Base-by-base conservation (phyloP, 1,140 invertebrate species). In the Drosophila obscura region DNA sequence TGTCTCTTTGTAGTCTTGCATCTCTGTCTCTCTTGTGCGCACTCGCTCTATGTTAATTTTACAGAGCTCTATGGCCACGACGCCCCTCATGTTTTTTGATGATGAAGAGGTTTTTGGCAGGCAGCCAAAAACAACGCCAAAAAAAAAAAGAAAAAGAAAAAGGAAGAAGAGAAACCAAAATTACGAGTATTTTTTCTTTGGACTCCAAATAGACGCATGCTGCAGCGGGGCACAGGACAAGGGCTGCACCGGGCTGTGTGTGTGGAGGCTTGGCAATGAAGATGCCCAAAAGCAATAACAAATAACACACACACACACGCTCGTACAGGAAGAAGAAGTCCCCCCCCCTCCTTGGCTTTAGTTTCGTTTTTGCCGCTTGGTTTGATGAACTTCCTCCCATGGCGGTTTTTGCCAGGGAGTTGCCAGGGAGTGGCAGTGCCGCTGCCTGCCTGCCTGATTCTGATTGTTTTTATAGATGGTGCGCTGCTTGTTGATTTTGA, bases 401-500 rank as follows among this genome's bases (percentile, higher is more conserved):
- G 65, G 67, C 67, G 67, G 53, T n/a, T 43, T 50, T 50, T 64
- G 31, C 56, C 56, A 49, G 41, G 66, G 51, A 69, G 66, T 35
- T 68, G 44, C 66, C 49, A 46, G 55, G 74, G 72, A 78, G 78
- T 87, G 78, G 69, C 22, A 22, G 22, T 63, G 55, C 69, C 75
- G 72, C 75, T 87, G 78, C 62, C 22, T 31, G 2, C 60, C 83
- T 71, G 75, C 72, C 72, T 65, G 75, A 58, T 67, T 80, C 57
- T 82, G 83, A 87, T 87, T 87, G 83, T 87, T 87, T 88, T 77
- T 80, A 48, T 73, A 73, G 83, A 76, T 77, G 83, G 69, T 56
- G 64, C 53, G 52, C 66, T 73, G 64, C 68, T 73, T 77, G 64
- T 77, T 77, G 73, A 76, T 83, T 77, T 79, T 60, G 68, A 75